Conservation (phyloP, 2,888 invertebrate genomes). For the Stenolophus ochropezus region DNA sequence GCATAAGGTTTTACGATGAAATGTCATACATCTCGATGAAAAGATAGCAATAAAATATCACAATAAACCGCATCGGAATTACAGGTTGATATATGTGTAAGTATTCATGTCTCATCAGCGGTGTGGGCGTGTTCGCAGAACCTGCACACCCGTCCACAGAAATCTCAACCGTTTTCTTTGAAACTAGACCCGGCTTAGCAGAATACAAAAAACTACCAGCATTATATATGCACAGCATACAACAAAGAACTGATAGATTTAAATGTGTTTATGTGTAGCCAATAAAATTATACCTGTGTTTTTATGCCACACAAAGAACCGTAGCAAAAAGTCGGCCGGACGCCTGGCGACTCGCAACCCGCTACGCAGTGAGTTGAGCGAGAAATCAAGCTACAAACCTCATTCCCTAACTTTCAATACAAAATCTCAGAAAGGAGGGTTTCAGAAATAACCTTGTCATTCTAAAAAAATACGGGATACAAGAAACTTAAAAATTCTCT, state of each 20-base stretch:
- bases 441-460: too few relatives aligned
- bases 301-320: conserved; percentile 19
- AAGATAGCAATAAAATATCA: conserved; percentile 27
- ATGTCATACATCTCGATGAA: not conserved
- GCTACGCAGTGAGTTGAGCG: conserved; percentile 18
- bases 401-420: not conserved
- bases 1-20: not conserved
- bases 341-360: conserved; percentile 20
- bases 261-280: conserved; percentile 20
- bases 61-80: conserved; percentile 9
- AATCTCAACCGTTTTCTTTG: conserved; percentile 65
- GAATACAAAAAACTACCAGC: not conserved
- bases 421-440: too few relatives aligned
- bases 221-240: not conserved
- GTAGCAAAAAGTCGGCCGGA: not conserved
- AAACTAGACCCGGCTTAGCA: conserved; percentile 61
- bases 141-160: conserved; percentile 66
- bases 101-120: not conserved
- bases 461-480: too few relatives aligned
- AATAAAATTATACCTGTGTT: conserved; percentile 50
- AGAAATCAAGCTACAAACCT: not conserved
- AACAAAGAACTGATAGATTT: not conserved
- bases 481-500: too few relatives aligned
- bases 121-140: conserved; percentile 66
- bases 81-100: conserved; percentile 34